phyloP scores from a whole-genome alignment of 2,797 vertebrate species.

The Danionella dracula region DNA sequence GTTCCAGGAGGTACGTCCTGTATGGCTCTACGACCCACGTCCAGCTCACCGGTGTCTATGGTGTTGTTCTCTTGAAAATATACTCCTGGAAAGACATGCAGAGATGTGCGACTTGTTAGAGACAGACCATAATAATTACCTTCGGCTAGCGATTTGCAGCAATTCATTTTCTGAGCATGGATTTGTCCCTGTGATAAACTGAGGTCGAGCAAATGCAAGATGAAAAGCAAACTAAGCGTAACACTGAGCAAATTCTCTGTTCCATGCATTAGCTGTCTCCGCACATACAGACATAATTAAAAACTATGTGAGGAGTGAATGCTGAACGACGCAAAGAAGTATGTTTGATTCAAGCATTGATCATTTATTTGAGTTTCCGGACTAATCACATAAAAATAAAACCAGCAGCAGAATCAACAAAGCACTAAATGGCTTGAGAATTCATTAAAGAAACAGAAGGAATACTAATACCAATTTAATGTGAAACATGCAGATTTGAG shows the following conservation, averaged over 20 bases:
- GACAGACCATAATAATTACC: neutral
- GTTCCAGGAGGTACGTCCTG: conserved; percentile 93
- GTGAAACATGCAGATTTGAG: too few species aligned
- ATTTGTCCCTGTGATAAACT: neutral
- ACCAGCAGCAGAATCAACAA: neutral
- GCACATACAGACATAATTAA: neutral
- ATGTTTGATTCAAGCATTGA: neutral
- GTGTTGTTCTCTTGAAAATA: conserved; percentile 94
- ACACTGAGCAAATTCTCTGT: neutral
- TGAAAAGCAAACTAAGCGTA: neutral
- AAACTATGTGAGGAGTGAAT: neutral
- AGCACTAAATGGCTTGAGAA: neutral
- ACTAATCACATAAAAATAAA: neutral
- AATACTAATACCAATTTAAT: too few species aligned
- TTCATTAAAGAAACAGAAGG: too few species aligned
- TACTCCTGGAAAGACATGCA: conserved; percentile 57
- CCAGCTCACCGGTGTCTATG: conserved; percentile 94
- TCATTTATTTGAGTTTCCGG: neutral
- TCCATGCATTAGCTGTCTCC: neutral
- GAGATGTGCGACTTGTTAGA: neutral
- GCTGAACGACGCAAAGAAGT: neutral
- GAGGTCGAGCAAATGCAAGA: neutral
- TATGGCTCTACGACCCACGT: conserved; percentile 84
- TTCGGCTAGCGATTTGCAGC: neutral
- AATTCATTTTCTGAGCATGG: neutral